These are phyloP conservation scores for Ectemnius continuus DNA, from an alignment of 2,888 invertebrate species.

Conservation along the genomic window DNA sequence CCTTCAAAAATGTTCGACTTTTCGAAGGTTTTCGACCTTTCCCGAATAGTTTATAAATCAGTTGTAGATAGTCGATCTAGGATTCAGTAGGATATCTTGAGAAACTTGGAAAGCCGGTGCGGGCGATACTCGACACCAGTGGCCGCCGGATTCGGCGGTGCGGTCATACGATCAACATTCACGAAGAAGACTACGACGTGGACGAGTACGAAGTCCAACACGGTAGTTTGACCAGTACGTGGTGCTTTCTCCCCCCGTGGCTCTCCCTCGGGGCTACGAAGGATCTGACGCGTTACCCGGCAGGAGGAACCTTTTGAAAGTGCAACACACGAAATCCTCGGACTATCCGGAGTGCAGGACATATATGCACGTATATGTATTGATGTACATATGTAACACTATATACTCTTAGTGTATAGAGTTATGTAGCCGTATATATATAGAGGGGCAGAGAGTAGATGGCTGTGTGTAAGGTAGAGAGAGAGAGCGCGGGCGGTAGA, in stretches of 20 bases:
- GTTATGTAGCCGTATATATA: not conserved
- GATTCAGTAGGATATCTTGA: not conserved
- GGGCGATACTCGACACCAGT: not conserved
- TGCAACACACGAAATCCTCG: slow-evolving; percentile 47
- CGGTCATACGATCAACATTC: slow-evolving; percentile 11
- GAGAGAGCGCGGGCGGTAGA: not conserved
- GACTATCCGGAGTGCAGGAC: slow-evolving; percentile 34
- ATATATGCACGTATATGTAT: slow-evolving; percentile 3
- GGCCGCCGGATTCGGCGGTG: slow-evolving; percentile 8
- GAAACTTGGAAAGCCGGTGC: slow-evolving; percentile 10
- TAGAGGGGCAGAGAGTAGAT: not conserved
- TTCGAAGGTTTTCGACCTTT: too few relatives aligned
- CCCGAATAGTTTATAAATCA: too few relatives aligned
- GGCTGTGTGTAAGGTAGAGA: not conserved
- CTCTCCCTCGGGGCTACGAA: slow-evolving; percentile 5
- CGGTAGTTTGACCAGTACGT: slow-evolving; percentile 16
- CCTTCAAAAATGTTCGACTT: too few relatives aligned
- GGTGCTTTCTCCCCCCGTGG: not conserved
- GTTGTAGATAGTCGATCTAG: too few relatives aligned
- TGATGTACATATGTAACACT: not conserved
- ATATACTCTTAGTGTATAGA: slow-evolving; percentile 1
- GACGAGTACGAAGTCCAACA: slow-evolving; percentile 1
- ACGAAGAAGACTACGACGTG: not conserved
- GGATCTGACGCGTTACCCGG: slow-evolving; percentile 17
- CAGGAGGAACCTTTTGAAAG: slow-evolving; percentile 38